Base-by-base conservation (phyloP, 2,797 vertebrate genomes). In the Nannoperca australis region DNA sequence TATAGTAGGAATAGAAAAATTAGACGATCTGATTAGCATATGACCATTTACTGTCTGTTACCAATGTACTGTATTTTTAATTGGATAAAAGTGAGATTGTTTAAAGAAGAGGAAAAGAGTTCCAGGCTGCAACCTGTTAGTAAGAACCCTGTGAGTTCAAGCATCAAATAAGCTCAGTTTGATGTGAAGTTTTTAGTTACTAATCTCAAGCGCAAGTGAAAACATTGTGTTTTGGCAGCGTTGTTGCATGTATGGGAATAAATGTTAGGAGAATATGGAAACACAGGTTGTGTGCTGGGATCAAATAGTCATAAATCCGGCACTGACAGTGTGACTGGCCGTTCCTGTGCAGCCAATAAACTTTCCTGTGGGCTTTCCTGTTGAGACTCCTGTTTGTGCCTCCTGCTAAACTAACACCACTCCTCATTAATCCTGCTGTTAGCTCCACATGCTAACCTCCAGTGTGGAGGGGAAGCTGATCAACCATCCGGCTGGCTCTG, bases 341-440 rank as follows among this genome's bases (percentile, higher is more conserved):
- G 0, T 79, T 82, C 65, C 62, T 42, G 32, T 83, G 73, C 7
- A 45, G 40, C 77, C 59, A 73, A n/a, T 79, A 24, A 54, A 36
- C 53, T 72, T 85, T 89, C 82, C 74, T 79, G 62, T 81, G 81
- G 70, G 18, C 34, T 75, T 84, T 79, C 82, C 78, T 76, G 44
- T 2, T 4, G 18, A 66, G 40, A 62, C 36, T 74, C 66, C 64
- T 78, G 72, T 85, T 78, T 70, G 72, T 38, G 5, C 51, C 79
- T 74, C 49, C 65, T 32, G 75, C 84, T 85, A 82, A 71, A 68
- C 82, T 80, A 83, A 79, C 72, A 58, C 61, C 17, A 5, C 49
- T 83, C 30, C 49, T 82, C 73, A 68, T 86, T 83, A 80, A 63
- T 49, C 61, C 66, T 7, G 13, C 66, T 68, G 49, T 73, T 74